Percentiles rank a stretch among this genome's conserved stretches.
These are phyloP conservation scores for Pilophorus perplexus DNA, from an alignment of 2,888 invertebrate genomes.

Conservation along the genomic window DNA sequence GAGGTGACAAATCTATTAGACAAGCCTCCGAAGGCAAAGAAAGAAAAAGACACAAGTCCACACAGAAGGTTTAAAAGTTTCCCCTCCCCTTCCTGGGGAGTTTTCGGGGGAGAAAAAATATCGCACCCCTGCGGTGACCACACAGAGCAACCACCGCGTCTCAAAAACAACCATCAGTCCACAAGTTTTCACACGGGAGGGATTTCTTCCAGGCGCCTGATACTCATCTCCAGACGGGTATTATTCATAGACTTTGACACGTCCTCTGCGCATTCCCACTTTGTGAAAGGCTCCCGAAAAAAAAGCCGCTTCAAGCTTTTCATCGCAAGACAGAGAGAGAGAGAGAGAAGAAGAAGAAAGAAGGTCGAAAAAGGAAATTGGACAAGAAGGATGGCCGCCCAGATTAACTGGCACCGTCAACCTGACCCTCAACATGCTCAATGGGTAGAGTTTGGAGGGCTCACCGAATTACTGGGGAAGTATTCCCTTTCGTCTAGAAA, in stretches of 20 bases:
- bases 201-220: constrained; percentile 32
- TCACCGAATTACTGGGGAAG: too few species aligned
- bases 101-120: background rate
- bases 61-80: too few species aligned
- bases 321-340: background rate
- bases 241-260: constrained; percentile 39
- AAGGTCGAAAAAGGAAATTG: constrained; percentile 18
- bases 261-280: constrained; percentile 30
- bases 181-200: constrained; percentile 28
- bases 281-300: too few species aligned
- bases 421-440: too few species aligned
- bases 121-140: constrained; percentile 35
- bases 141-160: constrained; percentile 1
- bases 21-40: background rate
- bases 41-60: too few species aligned
- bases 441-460: too few species aligned
- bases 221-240: constrained; percentile 39
- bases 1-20: constrained; percentile 30
- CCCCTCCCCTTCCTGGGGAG: too few species aligned
- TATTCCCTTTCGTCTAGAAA: too few species aligned
- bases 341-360: too few species aligned
- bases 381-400: constrained; percentile 26
- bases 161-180: constrained; percentile 24
- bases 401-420: constrained; percentile 24
- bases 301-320: background rate